Evolutionary conservation across 1,140 invertebrate species (phyloP).

Genomic region (Euwallacea fornicatus): DNA sequence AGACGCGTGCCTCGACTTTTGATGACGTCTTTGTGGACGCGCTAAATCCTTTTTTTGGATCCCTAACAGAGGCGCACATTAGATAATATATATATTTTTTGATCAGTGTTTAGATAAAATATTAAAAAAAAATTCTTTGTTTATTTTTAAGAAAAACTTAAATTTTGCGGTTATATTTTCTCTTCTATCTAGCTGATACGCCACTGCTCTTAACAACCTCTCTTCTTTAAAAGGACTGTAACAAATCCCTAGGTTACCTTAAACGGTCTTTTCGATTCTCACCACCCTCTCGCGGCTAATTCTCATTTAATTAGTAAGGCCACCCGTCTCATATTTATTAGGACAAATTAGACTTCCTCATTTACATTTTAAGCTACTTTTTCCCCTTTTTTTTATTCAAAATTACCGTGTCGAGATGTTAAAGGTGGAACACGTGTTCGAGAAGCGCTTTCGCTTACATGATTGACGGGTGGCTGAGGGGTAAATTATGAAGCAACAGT

Average conservation of each 20-base stretch:
- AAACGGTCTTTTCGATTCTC: slow-evolving; percentile 21
- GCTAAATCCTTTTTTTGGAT: slow-evolving; percentile 9
- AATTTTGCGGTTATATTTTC: too few relatives aligned
- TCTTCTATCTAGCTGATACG: neutral
- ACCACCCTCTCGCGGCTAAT: neutral
- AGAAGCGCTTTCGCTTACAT: neutral
- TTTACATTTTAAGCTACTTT: neutral
- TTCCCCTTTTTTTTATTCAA: neutral
- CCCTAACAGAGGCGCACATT: slow-evolving; percentile 16
- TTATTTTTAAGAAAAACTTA: too few relatives aligned
- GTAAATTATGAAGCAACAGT: slow-evolving; percentile 2
- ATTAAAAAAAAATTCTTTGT: neutral
- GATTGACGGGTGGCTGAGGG: neutral
- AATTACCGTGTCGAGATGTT: neutral
- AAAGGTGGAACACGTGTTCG: neutral
- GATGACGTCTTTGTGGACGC: slow-evolving; percentile 1
- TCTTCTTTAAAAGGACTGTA: slow-evolving; percentile 2
- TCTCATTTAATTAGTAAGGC: slow-evolving; percentile 19
- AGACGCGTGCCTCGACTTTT: slow-evolving; percentile 22
- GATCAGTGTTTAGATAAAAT: neutral
- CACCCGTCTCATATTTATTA: slow-evolving; percentile 12
- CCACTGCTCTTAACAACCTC: slow-evolving; percentile 14
- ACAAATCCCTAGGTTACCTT: slow-evolving; percentile 10
- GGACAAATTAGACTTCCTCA: neutral
- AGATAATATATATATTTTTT: too few relatives aligned